Evolutionary conservation across 1,140 invertebrate species (phyloP), one percentile per base, ranked within the genome.

Genomic region (Triops longicaudatus): DNA sequence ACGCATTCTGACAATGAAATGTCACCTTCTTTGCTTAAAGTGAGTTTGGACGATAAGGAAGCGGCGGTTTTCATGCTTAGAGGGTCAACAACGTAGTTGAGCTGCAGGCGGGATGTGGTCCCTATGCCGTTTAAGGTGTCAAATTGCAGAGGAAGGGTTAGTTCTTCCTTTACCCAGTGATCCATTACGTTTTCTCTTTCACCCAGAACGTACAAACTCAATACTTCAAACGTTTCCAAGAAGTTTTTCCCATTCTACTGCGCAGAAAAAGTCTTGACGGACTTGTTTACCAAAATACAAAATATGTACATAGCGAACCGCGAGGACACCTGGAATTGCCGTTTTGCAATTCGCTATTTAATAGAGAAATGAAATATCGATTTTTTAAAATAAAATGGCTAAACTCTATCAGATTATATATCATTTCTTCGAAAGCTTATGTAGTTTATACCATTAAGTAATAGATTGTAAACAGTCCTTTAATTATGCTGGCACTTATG

Each of bases 261-360:
- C 50, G 50, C 50, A 63, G 22, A 63, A 63, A n/a, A 63, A 17
- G 0, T 17, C 14, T 10, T 63, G 17, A 63, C 6, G 14, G 9
- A 10, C 22, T 63, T 63, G 50, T 63, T 63, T 63, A 63, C 50
- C 22, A 63, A 73, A 73, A 73, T 73, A 72, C 72, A 72, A 27
- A 73, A 73, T 10, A 73, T 73, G 72, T 73, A 27, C 26, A 73
- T 12, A 11, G 3, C 28, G n/a, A n/a, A n/a, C n/a, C n/a, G n/a
- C n/a, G n/a, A n/a, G n/a, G n/a, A n/a, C n/a, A n/a, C n/a, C n/a
- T n/a, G n/a, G n/a, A n/a, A n/a, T n/a, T n/a, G n/a, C n/a, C n/a
- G n/a, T n/a, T n/a, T n/a, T n/a, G n/a, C n/a, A n/a, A n/a, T n/a
- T n/a, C n/a, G n/a, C n/a, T n/a, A n/a, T n/a, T n/a, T n/a, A n/a